Percentiles rank a stretch among this genome's conserved stretches.
phyloP scores from a whole-genome alignment of 2,888 invertebrate genomes.

The Dioctria linearis region DNA sequence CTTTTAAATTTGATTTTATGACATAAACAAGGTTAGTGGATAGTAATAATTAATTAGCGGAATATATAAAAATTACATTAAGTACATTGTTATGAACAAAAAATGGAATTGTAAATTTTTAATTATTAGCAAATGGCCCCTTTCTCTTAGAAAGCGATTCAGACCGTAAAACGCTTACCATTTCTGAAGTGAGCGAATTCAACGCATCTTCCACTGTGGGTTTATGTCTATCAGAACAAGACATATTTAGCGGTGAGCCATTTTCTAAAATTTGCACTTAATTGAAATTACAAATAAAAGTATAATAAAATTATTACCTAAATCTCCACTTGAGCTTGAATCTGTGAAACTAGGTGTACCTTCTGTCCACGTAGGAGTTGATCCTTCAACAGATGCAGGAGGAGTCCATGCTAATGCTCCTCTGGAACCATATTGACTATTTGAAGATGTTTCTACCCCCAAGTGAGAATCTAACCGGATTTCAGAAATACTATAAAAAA shows the following conservation, averaged over 20 bases:
- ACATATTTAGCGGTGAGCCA: slow-evolving; percentile 73
- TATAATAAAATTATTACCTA: slow-evolving; percentile 71
- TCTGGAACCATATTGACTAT: slow-evolving; percentile 73
- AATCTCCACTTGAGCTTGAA: slow-evolving; percentile 93
- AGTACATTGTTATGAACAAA: slow-evolving; percentile 33
- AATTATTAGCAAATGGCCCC: slow-evolving; percentile 22
- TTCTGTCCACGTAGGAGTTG: slow-evolving; percentile 98
- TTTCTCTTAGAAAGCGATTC: slow-evolving; percentile 31
- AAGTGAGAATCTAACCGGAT: slow-evolving; percentile 78
- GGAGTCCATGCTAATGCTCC: slow-evolving; percentile 80
- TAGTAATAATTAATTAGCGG: slow-evolving; percentile 11
- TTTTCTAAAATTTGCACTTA: slow-evolving; percentile 72
- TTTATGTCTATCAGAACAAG: slow-evolving; percentile 71
- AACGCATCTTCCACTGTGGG: slow-evolving; percentile 81
- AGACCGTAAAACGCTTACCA: slow-evolving; percentile 75
- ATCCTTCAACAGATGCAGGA: slow-evolving; percentile 88
- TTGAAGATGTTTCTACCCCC: slow-evolving; percentile 70
- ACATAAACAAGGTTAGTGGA: slow-evolving; percentile 40
- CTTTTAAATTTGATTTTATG: not conserved
- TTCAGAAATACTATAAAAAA: slow-evolving; percentile 77
- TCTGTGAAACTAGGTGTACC: slow-evolving; percentile 98
- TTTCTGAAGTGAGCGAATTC: slow-evolving; percentile 87
- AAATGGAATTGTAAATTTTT: not conserved
- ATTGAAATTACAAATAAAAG: not conserved
- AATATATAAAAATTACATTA: slow-evolving; percentile 26